Conservation (phyloP, 2,888 invertebrate species). For the Cheilosia grossa region DNA sequence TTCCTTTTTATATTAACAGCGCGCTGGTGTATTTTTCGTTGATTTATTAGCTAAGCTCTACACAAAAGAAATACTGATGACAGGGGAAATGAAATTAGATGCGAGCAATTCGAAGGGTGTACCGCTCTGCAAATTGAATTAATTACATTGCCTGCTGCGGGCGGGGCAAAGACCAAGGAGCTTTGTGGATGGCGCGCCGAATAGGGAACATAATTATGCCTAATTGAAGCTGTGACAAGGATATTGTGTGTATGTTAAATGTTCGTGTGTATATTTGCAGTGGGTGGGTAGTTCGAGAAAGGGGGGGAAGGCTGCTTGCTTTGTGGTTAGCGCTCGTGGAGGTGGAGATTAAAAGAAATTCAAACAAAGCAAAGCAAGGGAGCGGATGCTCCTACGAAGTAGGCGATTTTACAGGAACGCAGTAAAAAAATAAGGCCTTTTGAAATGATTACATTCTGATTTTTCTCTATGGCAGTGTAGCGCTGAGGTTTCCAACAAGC, state of each 20-base stretch:
- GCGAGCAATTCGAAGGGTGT: constrained; percentile 50
- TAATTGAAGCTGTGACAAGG: constrained; percentile 27
- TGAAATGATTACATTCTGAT: too few relatives aligned
- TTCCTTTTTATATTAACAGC: neutral
- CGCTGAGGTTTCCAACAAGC: too few relatives aligned
- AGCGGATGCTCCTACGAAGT: too few relatives aligned
- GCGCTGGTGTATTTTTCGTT: neutral
- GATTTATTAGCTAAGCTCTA: constrained; percentile 1
- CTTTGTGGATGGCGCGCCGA: neutral
- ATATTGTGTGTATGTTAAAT: neutral
- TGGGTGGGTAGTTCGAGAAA: too few relatives aligned
- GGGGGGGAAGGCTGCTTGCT: too few relatives aligned
- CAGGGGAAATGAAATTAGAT: constrained; percentile 66
- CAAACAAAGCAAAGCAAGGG: too few relatives aligned
- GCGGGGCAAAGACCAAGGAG: too few relatives aligned
- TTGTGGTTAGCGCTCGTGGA: too few relatives aligned
- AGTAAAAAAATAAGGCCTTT: too few relatives aligned
- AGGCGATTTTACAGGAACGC: too few relatives aligned
- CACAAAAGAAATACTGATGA: constrained; percentile 46
- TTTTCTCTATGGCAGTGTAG: too few relatives aligned
- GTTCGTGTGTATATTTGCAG: neutral
- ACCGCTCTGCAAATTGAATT: constrained; percentile 60
- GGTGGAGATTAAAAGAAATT: too few relatives aligned
- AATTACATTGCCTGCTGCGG: constrained; percentile 41
- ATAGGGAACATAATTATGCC: constrained; percentile 50